These are phyloP conservation scores for Chloroceryle aenea DNA, from an alignment of 2,113 vertebrate genomes.

Conservation along the genomic window DNA sequence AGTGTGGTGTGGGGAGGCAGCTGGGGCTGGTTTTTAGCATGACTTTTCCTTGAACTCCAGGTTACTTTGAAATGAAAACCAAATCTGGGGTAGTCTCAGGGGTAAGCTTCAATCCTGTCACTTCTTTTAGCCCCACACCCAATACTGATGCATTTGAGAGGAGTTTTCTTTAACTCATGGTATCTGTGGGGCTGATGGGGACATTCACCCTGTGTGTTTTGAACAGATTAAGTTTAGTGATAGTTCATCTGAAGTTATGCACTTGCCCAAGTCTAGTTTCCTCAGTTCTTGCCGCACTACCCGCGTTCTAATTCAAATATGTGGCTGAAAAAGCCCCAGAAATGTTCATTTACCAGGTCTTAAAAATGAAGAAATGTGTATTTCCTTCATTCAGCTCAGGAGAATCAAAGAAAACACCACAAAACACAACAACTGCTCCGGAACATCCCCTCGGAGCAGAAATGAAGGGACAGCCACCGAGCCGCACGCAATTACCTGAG, in stretches of 20 bases:
- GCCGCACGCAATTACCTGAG: constrained; percentile 81
- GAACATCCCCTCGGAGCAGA: neutral
- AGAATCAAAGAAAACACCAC: neutral
- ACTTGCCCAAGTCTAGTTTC: neutral
- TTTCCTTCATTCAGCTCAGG: neutral
- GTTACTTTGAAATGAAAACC: neutral
- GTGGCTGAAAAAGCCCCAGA: neutral
- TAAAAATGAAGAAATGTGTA: neutral
- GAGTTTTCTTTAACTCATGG: neutral
- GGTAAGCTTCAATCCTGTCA: neutral
- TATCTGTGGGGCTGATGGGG: neutral
- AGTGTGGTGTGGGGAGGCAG: neutral
- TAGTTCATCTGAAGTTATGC: neutral
- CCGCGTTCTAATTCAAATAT: neutral
- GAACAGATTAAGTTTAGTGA: neutral
- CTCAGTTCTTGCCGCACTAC: neutral
- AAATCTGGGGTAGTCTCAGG: neutral
- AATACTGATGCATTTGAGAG: neutral
- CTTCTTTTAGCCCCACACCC: neutral
- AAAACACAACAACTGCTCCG: neutral
- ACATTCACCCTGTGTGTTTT: neutral
- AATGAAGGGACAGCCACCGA: neutral
- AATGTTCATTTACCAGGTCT: neutral
- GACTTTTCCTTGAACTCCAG: neutral
- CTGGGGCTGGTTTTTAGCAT: neutral